Base-by-base conservation (phyloP, 2,113 vertebrate genomes). In the Coreoperca whiteheadi region DNA sequence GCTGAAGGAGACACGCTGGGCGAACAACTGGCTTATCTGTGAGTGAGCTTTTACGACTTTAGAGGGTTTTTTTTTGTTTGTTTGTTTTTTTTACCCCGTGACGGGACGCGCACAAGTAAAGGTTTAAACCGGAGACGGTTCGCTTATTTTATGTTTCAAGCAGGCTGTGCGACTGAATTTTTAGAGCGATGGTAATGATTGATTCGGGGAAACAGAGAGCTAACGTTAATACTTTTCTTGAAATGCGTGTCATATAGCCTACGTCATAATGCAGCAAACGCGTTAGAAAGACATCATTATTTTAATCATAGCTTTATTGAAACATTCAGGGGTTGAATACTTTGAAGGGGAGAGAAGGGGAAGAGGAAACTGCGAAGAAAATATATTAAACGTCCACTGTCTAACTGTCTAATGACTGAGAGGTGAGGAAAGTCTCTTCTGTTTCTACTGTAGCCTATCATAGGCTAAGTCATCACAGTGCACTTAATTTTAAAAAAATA, bases 1-100 rank as follows among this genome's bases (percentile, higher is more conserved):
- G 21, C 51, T 46, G 85, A 79, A 53, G 86, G 83, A 65, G 86
- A 84, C 86, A 56, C 77, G 54, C 51, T 6, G 81, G 11, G 51
- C 37, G 74, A 81, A 91, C 82, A 25, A 12, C 79, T 68, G 54
- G 54, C 80, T 56, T 14, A 60, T 90, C 83, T 67, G 88, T 90
- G 78, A 88, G 87, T 91, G 25, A 57, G 30, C 65, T 61, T 64
- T 43, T 8, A 77, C 21, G 18, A 46, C 51, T 32, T 53, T 4
- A 57, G 11, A 25, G 37, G 37, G 37, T 37, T 37, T 37, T n/a
- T 1, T 43, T 30, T 32, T 15, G 28, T 9, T 12, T 4, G n/a
- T n/a, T n/a, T n/a, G n/a, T n/a, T n/a, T 34, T 34, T n/a, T 34
- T 34, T 34, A 34, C 10, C 30, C 21, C 28, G 10, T 3, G 8